These are phyloP conservation scores for Drosophila cardini DNA, from an alignment of 1,140 invertebrate species.

Conservation along the genomic window DNA sequence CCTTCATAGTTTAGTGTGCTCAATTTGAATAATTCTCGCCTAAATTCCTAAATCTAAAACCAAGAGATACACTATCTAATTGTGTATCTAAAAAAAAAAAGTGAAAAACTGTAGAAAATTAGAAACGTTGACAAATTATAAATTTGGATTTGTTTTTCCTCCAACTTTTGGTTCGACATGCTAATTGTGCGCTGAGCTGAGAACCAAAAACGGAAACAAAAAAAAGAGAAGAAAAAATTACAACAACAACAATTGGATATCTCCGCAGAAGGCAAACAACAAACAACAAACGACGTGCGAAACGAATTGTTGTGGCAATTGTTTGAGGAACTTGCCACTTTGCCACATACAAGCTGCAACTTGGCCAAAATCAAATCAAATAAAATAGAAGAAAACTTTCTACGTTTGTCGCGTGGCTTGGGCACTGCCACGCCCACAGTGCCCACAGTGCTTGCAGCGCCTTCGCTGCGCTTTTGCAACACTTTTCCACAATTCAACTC, in stretches of 20 bases:
- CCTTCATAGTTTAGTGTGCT: too few species aligned
- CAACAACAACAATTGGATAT: slow-evolving; percentile 69
- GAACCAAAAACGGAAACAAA: slow-evolving; percentile 74
- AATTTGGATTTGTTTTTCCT: slow-evolving; percentile 29
- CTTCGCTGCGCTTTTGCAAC: slow-evolving; percentile 74
- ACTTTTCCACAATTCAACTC: slow-evolving; percentile 67
- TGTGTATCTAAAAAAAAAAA: too few species aligned
- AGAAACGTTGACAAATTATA: slow-evolving; percentile 68
- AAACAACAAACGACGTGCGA: slow-evolving; percentile 52
- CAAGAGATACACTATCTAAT: too few species aligned
- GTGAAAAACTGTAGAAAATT: slow-evolving; percentile 30
- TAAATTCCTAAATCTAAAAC: too few species aligned
- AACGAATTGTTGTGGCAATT: slow-evolving; percentile 42
- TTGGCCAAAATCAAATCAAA: slow-evolving; percentile 39
- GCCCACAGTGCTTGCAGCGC: slow-evolving; percentile 6
- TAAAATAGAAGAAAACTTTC: slow-evolving; percentile 51
- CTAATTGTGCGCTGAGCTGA: slow-evolving; percentile 66
- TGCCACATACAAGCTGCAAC: slow-evolving; percentile 17
- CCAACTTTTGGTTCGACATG: slow-evolving; percentile 58
- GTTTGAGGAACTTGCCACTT: slow-evolving; percentile 40
- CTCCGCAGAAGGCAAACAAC: slow-evolving; percentile 25
- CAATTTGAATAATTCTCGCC: too few species aligned
- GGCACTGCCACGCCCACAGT: slow-evolving; percentile 8
- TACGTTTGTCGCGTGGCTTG: slow-evolving; percentile 77
- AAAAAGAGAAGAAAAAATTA: neutral